These are phyloP conservation scores for Zaprionus capensis DNA, from an alignment of 1,140 invertebrate species.

Conservation along the genomic window DNA sequence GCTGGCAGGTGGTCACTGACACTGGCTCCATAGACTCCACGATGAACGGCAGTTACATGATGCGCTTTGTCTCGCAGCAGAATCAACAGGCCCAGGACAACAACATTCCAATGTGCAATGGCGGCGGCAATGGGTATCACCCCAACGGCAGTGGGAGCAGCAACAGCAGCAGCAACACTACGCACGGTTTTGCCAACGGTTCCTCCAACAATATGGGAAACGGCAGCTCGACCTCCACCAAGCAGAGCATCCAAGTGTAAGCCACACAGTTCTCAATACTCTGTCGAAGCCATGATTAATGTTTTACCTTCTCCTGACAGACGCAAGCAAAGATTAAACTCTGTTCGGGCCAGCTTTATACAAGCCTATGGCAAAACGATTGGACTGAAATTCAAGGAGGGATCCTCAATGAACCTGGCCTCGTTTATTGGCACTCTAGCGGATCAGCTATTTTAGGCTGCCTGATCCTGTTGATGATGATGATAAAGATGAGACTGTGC, in stretches of 20 bases:
- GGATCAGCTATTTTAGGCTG: conserved; percentile 68
- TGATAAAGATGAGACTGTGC: neutral
- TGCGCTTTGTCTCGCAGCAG: conserved; percentile 83
- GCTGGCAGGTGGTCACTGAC: conserved; percentile 89
- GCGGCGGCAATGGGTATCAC: conserved; percentile 84
- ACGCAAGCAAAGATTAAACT: conserved; percentile 86
- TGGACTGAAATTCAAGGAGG: conserved; percentile 84
- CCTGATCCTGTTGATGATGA: too few species aligned
- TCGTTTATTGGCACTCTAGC: conserved; percentile 77
- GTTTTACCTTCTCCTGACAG: conserved; percentile 54
- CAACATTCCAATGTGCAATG: conserved; percentile 83
- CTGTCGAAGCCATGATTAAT: neutral
- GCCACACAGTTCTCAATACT: neutral
- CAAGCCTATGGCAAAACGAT: conserved; percentile 83
- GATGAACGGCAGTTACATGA: conserved; percentile 85
- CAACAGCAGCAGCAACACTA: conserved; percentile 85
- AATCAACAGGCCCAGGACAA: conserved; percentile 67
- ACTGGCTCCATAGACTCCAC: conserved; percentile 87
- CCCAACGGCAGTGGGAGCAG: conserved; percentile 84
- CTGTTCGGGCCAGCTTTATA: conserved; percentile 81
- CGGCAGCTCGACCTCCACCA: conserved; percentile 46
- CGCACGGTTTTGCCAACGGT: conserved; percentile 84
- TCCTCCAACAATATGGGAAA: conserved; percentile 60
- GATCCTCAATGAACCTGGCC: conserved; percentile 74
- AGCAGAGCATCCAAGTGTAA: conserved; percentile 69